Percentiles rank a stretch among this genome's conserved stretches.
Conservation (phyloP, 2,113 vertebrate genomes). For the Pangasianodon gigas region DNA sequence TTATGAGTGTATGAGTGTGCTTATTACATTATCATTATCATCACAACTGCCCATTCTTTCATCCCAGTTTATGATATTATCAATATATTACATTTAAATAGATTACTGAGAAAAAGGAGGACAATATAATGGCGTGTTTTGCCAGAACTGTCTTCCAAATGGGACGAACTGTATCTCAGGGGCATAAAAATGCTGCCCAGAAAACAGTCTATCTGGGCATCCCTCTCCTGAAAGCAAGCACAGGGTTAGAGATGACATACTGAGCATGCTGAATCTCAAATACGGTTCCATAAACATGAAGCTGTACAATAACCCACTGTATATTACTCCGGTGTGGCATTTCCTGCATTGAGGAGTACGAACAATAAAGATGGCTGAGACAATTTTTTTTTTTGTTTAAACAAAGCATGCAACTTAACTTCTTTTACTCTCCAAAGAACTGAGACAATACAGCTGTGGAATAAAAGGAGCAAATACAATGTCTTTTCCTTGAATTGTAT, state of each 20-base stretch:
- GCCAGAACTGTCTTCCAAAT: neutral
- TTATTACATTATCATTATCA: neutral
- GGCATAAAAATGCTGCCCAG: neutral
- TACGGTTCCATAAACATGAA: neutral
- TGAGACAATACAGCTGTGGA: conserved; percentile 18
- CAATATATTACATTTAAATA: neutral
- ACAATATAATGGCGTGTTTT: neutral
- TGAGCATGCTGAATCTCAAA: neutral
- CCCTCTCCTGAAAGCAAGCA: neutral
- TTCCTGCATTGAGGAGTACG: neutral
- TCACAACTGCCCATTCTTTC: neutral
- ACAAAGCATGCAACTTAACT: neutral
- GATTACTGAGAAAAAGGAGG: neutral
- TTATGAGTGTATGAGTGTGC: neutral
- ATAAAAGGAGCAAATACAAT: conserved; percentile 6
- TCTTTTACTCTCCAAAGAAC: conserved; percentile 38
- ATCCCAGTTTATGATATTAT: neutral
- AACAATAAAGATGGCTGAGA: neutral
- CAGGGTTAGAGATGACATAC: neutral
- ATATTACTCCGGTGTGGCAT: neutral
- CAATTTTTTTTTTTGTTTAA: neutral
- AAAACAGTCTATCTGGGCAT: neutral
- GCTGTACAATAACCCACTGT: neutral
- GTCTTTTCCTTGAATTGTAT: conserved; percentile 1
- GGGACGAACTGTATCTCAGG: neutral